Base-by-base conservation (phyloP, 2,888 invertebrate genomes). In the Spialia ferax region DNA sequence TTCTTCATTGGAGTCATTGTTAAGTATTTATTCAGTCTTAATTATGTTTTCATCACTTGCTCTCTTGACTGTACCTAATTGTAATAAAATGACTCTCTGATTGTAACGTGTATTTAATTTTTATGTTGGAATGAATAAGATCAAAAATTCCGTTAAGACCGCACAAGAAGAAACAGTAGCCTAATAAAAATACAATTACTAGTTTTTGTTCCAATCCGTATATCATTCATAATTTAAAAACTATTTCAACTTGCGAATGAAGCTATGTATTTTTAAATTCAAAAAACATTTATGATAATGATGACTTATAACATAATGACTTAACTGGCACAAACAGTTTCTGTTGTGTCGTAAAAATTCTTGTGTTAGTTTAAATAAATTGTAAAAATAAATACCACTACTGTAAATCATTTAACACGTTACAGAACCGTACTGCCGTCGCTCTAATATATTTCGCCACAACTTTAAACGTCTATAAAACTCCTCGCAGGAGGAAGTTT, bases 391-490 rank as follows among this genome's bases (percentile, higher is more conserved):
- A 23, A 23, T 23, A 55, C 15, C 1, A 23, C n/a, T 23, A 23
- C n/a, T 23, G 4, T 57, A 2, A 23, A 23, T 57, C 26, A n/a
- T 15, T 60, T 18, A 26, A 22, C 59, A 15, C 26, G 7, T 23
- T n/a, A 22, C 5, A 23, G 7, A 59, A 15, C 20, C 2, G 1
- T 29, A 56, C 6, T 23, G 45, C 26, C 29, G 29, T 7, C 55
- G 42, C 23, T 6, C 29, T 18, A 6, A 11, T 23, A 61, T 32
- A 61, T 62, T 52, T 62, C 52, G 52, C 35, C 35, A 8, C 22
- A 20, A 22, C 22, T 22, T n/a, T 48, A 22, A 56, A 56, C 48
- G 23, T 15, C 57, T 57, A 65, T 65, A 65, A 65, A 65, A 65
- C 48, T 15, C 35, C 18, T 32, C 38, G 64, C 15, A 48, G 65